Conservation (phyloP, 2,888 invertebrate species). For the Marronus borbonicus region DNA sequence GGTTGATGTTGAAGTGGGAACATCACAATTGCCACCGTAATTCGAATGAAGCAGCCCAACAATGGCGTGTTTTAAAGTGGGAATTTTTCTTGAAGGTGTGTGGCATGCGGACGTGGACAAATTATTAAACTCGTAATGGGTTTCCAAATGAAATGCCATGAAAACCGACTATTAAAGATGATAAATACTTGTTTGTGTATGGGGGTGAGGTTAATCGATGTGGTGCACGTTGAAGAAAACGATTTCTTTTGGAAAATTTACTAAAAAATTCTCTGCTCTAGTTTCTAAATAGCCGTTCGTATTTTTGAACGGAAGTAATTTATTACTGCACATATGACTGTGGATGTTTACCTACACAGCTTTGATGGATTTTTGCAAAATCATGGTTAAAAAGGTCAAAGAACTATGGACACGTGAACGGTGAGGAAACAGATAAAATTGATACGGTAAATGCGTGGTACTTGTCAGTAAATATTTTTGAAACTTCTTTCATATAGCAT, state of each 20-base stretch:
- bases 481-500: too few relatives aligned
- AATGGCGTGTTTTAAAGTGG: conserved; percentile 13
- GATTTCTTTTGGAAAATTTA: not conserved
- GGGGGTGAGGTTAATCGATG: conserved; percentile 12
- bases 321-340: too few relatives aligned
- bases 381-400: too few relatives aligned
- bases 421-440: too few relatives aligned
- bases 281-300: too few relatives aligned
- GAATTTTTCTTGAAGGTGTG: conserved; percentile 31
- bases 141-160: conserved; percentile 18
- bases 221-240: not conserved
- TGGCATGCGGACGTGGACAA: conserved; percentile 21
- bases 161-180: conserved; percentile 1
- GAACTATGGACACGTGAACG: too few relatives aligned
- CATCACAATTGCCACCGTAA: conserved; percentile 35
- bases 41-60: conserved; percentile 27
- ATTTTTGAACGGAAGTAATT: too few relatives aligned
- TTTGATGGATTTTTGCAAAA: too few relatives aligned
- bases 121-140: conserved; percentile 9
- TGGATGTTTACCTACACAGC: too few relatives aligned
- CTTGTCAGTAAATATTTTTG: too few relatives aligned
- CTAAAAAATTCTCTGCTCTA: too few relatives aligned
- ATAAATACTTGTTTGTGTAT: conserved; percentile 6
- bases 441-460: too few relatives aligned
- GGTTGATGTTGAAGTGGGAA: conserved; percentile 34